A percentile compares a stretch with the other conserved stretches of the same genome.
phyloP scores from a whole-genome alignment of 2,113 vertebrate genomes.

The Noctilio leporinus region DNA sequence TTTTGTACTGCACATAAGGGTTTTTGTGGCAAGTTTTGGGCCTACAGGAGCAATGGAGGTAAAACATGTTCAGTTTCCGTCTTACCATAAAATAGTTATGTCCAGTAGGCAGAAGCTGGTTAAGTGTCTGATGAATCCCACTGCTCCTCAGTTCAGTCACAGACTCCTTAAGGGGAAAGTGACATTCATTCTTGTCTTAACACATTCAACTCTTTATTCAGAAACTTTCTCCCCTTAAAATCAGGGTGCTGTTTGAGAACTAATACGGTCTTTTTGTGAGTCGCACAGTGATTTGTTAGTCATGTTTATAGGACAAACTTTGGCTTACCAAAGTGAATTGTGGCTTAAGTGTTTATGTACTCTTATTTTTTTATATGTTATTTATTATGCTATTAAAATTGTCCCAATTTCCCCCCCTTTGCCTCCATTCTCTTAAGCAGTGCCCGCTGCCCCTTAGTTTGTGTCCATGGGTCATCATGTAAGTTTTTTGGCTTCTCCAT shows the following conservation, averaged over 20 bases:
- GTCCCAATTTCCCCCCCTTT: no score
- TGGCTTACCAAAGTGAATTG: background rate
- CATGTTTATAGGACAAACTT: background rate
- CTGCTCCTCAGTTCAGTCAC: background rate
- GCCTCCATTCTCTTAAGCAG: no score
- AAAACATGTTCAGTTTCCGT: background rate
- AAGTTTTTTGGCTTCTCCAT: no score
- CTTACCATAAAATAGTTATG: background rate
- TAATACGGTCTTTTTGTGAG: constrained; percentile 8
- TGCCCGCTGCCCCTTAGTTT: no score
- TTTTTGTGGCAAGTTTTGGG: background rate
- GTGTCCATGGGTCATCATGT: no score
- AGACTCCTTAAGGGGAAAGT: background rate
- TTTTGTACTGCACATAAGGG: background rate
- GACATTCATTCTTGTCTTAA: background rate
- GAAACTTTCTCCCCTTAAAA: background rate
- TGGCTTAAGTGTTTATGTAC: background rate
- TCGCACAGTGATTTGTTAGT: background rate
- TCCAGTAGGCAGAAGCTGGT: background rate
- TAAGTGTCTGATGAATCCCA: background rate
- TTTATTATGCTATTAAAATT: no score
- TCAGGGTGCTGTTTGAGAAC: background rate
- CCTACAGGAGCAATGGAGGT: background rate
- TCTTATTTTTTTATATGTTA: background rate
- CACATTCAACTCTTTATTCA: background rate